A percentile compares a stretch with the other conserved stretches of the same genome.
Conservation (phyloP, 2,797 vertebrate genomes). For the Peromyscus melanophrys region DNA sequence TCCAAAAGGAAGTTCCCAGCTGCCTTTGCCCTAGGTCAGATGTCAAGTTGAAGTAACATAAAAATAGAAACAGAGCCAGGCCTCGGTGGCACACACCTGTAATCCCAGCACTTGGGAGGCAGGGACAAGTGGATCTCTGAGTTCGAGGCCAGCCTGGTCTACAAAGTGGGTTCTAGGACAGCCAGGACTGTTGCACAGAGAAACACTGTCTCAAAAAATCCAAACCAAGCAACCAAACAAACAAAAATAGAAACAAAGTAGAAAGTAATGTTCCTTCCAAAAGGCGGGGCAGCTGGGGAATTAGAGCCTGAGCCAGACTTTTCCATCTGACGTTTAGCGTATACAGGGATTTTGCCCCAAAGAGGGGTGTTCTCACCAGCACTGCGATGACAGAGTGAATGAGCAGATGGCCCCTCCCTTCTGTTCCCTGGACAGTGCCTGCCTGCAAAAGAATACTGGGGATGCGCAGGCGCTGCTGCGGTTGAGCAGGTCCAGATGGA, state of each 20-base stretch:
- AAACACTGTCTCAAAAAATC: neutral
- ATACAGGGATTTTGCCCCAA: accelerated
- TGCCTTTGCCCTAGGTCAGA: neutral
- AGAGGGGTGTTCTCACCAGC: neutral
- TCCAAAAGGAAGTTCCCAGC: neutral
- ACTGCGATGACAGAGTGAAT: too few species aligned
- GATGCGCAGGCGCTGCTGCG: accelerated
- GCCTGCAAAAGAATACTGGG: neutral
- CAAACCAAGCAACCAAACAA: neutral
- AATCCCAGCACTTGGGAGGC: neutral
- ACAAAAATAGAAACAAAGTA: constrained; percentile 10
- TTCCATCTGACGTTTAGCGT: neutral
- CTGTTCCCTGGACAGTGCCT: neutral
- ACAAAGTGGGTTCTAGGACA: neutral
- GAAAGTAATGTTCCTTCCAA: neutral
- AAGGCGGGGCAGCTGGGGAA: accelerated
- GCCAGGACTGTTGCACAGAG: neutral
- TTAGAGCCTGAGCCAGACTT: neutral
- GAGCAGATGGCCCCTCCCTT: neutral
- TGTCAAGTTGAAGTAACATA: neutral
- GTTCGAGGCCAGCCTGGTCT: neutral
- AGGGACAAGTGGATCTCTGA: neutral
- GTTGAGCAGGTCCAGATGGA: neutral
- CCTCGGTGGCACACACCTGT: neutral
- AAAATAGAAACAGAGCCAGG: neutral